phyloP scores from a whole-genome alignment of 1,140 invertebrate species.

The Muscidifurax raptorellus region DNA sequence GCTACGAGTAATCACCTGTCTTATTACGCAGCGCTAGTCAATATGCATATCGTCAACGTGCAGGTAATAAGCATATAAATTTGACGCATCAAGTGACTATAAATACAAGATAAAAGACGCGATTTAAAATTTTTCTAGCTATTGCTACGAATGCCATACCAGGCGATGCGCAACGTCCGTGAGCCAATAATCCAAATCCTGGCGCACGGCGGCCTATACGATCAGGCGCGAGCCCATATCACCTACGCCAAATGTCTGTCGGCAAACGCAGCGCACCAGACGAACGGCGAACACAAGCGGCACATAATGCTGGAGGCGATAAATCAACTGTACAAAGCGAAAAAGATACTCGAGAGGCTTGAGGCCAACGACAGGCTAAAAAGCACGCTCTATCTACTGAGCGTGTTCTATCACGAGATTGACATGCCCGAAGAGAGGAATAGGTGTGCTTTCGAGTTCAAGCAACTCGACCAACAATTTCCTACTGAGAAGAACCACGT shows the following conservation, averaged over 20 bases:
- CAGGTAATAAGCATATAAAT: conserved; percentile 72
- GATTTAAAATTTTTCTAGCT: conserved; percentile 73
- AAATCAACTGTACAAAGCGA: conserved; percentile 80
- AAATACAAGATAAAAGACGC: not conserved
- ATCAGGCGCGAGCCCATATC: conserved; percentile 82
- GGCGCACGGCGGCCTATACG: conserved; percentile 87
- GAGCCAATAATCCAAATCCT: conserved; percentile 83
- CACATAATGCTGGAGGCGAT: conserved; percentile 80
- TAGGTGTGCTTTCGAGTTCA: conserved; percentile 83
- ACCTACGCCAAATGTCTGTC: conserved; percentile 83
- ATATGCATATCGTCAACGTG: conserved; percentile 85
- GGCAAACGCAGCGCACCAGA: conserved; percentile 75
- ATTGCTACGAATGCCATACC: conserved; percentile 83
- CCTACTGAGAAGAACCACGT: conserved; percentile 68
- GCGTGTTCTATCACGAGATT: conserved; percentile 80
- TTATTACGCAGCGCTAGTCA: conserved; percentile 84
- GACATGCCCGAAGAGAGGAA: conserved; percentile 81
- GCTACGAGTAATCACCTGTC: conserved; percentile 84
- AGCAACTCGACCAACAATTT: conserved; percentile 82
- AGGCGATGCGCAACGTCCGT: conserved; percentile 83
- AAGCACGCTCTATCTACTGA: conserved; percentile 82
- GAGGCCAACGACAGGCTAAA: conserved; percentile 85
- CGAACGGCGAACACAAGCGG: conserved; percentile 74
- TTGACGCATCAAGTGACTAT: not conserved
- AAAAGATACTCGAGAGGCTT: conserved; percentile 82